A percentile compares a stretch with the other conserved stretches of the same genome.
These are phyloP conservation scores for Serrognathus titanus DNA, from an alignment of 2,888 invertebrate species.

Conservation along the genomic window DNA sequence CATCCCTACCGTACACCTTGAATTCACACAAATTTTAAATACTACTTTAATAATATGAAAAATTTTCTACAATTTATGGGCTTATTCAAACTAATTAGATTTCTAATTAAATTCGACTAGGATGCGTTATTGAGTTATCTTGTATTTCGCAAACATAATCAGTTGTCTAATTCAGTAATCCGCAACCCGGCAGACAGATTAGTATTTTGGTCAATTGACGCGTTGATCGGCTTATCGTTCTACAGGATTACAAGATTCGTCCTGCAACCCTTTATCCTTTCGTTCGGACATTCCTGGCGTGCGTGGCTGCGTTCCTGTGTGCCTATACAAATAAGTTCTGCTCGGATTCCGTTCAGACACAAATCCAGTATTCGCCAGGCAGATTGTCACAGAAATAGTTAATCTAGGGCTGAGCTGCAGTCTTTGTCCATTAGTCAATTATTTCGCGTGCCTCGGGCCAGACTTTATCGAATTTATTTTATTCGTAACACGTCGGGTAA, in stretches of 20 bases:
- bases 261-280: slow-evolving; percentile 24
- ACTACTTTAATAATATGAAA: too few species aligned
- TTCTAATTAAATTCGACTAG: neutral
- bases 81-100: neutral
- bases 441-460: slow-evolving; percentile 30
- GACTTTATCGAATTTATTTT: neutral
- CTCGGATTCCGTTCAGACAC: slow-evolving; percentile 11
- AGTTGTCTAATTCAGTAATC: slow-evolving; percentile 19
- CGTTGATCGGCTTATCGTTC: slow-evolving; percentile 29
- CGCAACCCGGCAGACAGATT: slow-evolving; percentile 19
- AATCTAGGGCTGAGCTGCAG: slow-evolving; percentile 30
- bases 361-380: slow-evolving; percentile 20
- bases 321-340: neutral
- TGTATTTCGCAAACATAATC: slow-evolving; percentile 1
- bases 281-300: slow-evolving; percentile 18
- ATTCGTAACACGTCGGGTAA: neutral
- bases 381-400: slow-evolving; percentile 26
- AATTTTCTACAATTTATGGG: too few species aligned
- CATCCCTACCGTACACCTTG: too few species aligned
- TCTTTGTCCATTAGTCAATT: slow-evolving; percentile 34
- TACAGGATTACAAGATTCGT: slow-evolving; percentile 18
- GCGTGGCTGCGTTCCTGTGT: neutral
- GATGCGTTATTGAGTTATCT: neutral
- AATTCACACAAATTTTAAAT: too few species aligned
- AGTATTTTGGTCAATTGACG: slow-evolving; percentile 31